These are phyloP conservation scores for Pachypeltis micranthus DNA, from an alignment of 1,140 invertebrate species.

Conservation along the genomic window DNA sequence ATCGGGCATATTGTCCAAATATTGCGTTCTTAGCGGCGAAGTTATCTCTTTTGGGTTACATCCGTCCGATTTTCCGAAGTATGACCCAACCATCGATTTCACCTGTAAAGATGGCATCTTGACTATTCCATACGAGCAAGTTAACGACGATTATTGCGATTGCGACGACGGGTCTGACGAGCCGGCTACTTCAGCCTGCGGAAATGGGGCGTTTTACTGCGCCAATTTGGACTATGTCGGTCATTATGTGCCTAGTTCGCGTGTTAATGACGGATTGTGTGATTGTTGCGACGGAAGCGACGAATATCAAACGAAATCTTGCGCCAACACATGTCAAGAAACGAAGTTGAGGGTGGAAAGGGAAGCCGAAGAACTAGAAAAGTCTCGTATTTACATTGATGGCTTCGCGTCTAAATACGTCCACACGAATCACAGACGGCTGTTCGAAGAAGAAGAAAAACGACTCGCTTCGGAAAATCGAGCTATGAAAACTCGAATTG, in stretches of 20 bases:
- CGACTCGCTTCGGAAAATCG: too few species aligned
- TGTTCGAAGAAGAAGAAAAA: too few species aligned
- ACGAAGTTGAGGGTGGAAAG: too few species aligned
- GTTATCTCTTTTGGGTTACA: too few species aligned
- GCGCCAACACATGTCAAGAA: constrained; percentile 69
- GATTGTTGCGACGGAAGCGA: constrained; percentile 96
- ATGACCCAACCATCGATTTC: constrained; percentile 63
- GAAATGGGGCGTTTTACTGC: constrained; percentile 79
- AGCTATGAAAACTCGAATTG: too few species aligned
- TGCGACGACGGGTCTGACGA: constrained; percentile 91
- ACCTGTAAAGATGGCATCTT: constrained; percentile 77
- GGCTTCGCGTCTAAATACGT: too few species aligned
- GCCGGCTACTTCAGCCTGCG: constrained; percentile 86
- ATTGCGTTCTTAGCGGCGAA: too few species aligned
- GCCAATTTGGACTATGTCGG: constrained; percentile 74
- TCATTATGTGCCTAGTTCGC: constrained; percentile 67
- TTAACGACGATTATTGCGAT: constrained; percentile 99
- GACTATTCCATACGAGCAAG: constrained; percentile 65
- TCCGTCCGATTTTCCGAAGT: constrained; percentile 29
- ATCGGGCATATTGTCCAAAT: too few species aligned
- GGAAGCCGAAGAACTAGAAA: too few species aligned
- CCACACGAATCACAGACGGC: too few species aligned
- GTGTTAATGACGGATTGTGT: constrained; percentile 94
- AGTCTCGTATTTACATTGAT: too few species aligned
- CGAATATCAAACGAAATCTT: constrained; percentile 60